phyloP scores from a whole-genome alignment of 2,797 vertebrate genomes.

The Adrianichthys oophorus region DNA sequence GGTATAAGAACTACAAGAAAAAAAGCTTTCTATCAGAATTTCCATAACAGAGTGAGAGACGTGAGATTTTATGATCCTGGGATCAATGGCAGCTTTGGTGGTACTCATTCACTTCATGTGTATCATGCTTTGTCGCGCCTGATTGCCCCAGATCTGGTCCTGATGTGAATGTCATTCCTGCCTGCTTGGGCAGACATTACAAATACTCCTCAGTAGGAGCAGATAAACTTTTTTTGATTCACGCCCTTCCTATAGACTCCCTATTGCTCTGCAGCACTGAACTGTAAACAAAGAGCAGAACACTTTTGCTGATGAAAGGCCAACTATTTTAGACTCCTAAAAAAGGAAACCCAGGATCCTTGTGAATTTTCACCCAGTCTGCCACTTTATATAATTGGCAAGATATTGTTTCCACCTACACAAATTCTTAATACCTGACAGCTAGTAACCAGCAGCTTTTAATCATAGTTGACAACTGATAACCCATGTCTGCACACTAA shows the following conservation, averaged over 20 bases:
- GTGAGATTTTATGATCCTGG: slow-evolving; percentile 55
- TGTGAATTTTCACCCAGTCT: slow-evolving; percentile 43
- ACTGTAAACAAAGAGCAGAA: slow-evolving; percentile 9
- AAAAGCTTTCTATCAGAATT: slow-evolving; percentile 63
- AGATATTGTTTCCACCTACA: slow-evolving; percentile 66
- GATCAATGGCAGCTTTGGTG: slow-evolving; percentile 56
- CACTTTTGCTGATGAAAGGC: slow-evolving; percentile 43
- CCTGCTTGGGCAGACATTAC: slow-evolving; percentile 27
- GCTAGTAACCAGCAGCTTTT: slow-evolving; percentile 70
- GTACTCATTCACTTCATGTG: slow-evolving; percentile 36
- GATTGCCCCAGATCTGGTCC: slow-evolving; percentile 31
- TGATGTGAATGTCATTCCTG: slow-evolving; percentile 47
- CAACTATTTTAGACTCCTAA: not conserved
- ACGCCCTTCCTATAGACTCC: slow-evolving; percentile 7
- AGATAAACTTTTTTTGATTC: slow-evolving; percentile 42
- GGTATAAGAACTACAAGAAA: slow-evolving; percentile 33
- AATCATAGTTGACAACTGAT: slow-evolving; percentile 74
- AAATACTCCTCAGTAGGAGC: slow-evolving; percentile 20
- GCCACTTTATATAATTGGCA: slow-evolving; percentile 72
- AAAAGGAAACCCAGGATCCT: slow-evolving; percentile 44
- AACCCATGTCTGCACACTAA: slow-evolving; percentile 61
- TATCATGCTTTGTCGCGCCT: slow-evolving; percentile 26
- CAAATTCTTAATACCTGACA: slow-evolving; percentile 68
- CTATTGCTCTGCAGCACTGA: slow-evolving; percentile 17
- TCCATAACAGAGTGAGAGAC: slow-evolving; percentile 64